Percentiles rank a stretch among this genome's conserved stretches.
Evolutionary conservation across 2,888 invertebrate species (phyloP).

Genomic region (Phortica magna): DNA sequence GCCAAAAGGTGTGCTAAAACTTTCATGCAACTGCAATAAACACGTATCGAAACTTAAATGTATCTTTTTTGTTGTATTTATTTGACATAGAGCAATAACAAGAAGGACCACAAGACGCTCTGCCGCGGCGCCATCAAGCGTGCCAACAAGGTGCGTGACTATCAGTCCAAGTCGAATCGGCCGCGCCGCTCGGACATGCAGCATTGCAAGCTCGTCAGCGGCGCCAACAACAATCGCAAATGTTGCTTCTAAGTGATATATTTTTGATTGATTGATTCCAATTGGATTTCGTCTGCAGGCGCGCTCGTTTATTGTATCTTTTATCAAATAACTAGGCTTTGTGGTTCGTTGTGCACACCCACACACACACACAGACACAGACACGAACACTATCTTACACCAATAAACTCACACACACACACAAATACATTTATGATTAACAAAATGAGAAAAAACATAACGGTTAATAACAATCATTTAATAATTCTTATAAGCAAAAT

Average conservation of each 20-base stretch:
- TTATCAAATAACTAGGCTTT: neutral
- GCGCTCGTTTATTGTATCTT: conserved; percentile 25
- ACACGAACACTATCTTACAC: conserved; percentile 29
- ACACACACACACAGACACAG: conserved; percentile 28
- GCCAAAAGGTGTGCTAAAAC: conserved; percentile 71
- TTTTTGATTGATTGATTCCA: conserved; percentile 1
- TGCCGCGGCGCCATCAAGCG: conserved; percentile 80
- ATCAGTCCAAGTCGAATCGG: conserved; percentile 79
- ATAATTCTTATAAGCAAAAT: conserved; percentile 49
- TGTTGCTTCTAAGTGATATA: conserved; percentile 74
- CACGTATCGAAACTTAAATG: neutral
- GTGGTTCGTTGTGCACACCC: conserved; percentile 19
- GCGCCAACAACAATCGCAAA: conserved; percentile 83
- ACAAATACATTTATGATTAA: conserved; percentile 54
- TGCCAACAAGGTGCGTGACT: conserved; percentile 80
- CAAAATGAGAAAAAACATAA: conserved; percentile 17
- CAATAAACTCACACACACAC: conserved; percentile 35
- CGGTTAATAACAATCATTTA: conserved; percentile 46
- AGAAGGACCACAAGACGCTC: conserved; percentile 78
- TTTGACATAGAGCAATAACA: conserved; percentile 75
- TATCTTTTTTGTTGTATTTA: neutral
- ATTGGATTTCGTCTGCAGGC: conserved; percentile 35
- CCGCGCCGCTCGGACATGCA: conserved; percentile 80
- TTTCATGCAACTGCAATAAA: neutral
- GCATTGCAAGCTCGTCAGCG: conserved; percentile 80